Evolutionary conservation across 1,140 invertebrate genomes (phyloP), one percentile per base, ranked within the genome.

Genomic region (Drosophila pallidifrons): DNA sequence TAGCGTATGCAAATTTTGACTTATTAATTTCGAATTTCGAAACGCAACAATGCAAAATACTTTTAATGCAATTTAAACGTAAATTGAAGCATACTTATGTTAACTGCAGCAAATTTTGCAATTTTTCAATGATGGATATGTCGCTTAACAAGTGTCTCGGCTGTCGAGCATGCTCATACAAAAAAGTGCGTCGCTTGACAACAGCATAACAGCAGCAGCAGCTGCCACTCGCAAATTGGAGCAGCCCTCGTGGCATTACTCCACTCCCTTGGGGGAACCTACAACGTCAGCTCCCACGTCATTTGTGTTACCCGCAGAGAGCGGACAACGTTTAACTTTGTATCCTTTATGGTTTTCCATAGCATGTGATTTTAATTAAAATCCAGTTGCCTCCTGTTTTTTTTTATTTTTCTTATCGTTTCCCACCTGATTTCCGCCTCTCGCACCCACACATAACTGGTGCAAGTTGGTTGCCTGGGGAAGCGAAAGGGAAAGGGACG

Each of bases 341-440:
- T 69, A 63, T 79, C 64, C 67, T 71, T 74, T 71, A 70, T 57
- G 67, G 60, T 51, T 43, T 58, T 49, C 41, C 41, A 55, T 70
- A 71, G 61, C 65, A 76, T 83, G 70, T 64, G 74, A 77, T 78
- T 87, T 83, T 77, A 83, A 88, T 75, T 80, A 82, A 81, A 83
- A 87, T 72, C 46, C 57, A 69, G 58, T 70, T 73, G 55, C 57
- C 25, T 16, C 38, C 45, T 64, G 51, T 16, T 47, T 47, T 64
- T 55, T 46, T 51, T 55, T 16, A 43, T 47, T 60, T 55, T 46
- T 51, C 49, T 55, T 32, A 52, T 28, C 59, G 63, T 16, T 64
- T 45, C 32, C 30, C 51, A 45, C 60, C 43, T 51, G 46, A 25
- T 64, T 52, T 52, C 16, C 60, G 38, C 45, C 13, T 35, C 54